phyloP scores from a whole-genome alignment of 2,113 vertebrate species.

The Octodon degus region DNA sequence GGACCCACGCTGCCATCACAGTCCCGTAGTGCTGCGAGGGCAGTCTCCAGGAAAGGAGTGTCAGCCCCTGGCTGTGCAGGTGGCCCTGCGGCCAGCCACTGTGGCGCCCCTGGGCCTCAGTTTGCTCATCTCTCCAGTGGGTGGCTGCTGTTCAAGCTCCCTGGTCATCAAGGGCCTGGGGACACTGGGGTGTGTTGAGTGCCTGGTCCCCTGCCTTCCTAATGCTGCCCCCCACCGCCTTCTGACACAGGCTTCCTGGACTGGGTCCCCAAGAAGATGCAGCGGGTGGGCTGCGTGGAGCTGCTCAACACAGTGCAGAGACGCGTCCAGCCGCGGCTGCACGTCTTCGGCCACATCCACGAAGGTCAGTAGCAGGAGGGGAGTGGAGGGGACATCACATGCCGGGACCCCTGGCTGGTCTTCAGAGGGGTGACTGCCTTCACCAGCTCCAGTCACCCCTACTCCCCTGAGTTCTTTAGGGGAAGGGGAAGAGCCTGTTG shows the following conservation, averaged over 20 bases:
- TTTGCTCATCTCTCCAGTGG: not conserved
- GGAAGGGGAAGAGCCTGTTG: not conserved
- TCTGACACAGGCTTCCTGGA: slow-evolving; percentile 93
- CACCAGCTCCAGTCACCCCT: not conserved
- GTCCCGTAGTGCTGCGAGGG: slow-evolving; percentile 70
- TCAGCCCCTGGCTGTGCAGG: not conserved
- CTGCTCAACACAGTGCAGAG: slow-evolving; percentile 97
- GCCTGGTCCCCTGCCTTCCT: fast-evolving
- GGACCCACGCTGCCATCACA: slow-evolving; percentile 68
- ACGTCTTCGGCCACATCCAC: slow-evolving; percentile 98
- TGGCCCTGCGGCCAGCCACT: not conserved
- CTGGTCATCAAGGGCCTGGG: fast-evolving
- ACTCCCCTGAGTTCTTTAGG: not conserved
- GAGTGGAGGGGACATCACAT: fast-evolving
- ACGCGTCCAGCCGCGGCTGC: slow-evolving; percentile 94
- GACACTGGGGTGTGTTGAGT: fast-evolving
- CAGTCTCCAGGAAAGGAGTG: slow-evolving; percentile 75
- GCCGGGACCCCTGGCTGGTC: not conserved
- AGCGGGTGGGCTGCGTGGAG: slow-evolving; percentile 97
- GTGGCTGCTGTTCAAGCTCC: fast-evolving
- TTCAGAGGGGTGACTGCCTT: not conserved
- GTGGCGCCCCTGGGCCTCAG: not conserved
- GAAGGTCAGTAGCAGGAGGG: slow-evolving; percentile 89
- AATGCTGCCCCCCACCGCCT: fast-evolving
- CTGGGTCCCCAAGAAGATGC: slow-evolving; percentile 99